Evolutionary conservation across 1,140 invertebrate species (phyloP).

Genomic region (Drosophila neocordata): DNA sequence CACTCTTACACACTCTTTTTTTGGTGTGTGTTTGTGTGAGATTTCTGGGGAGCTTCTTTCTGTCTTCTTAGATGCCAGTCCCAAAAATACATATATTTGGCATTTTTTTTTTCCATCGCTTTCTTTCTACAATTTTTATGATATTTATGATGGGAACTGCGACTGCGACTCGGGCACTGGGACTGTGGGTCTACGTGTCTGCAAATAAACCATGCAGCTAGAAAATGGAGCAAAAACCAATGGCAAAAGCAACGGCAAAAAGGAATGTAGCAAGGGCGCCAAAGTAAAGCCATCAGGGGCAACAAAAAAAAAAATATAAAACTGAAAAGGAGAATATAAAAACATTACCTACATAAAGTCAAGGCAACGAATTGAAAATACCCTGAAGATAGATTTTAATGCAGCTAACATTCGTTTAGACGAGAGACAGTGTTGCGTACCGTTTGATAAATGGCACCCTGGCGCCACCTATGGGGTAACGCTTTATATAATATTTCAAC

Average conservation of each 20-base stretch:
- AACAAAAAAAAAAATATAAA: constrained; percentile 19
- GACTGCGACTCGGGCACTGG: constrained; percentile 6
- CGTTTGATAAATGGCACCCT: too few species aligned
- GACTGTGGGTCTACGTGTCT: constrained; percentile 60
- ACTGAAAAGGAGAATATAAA: constrained; percentile 4
- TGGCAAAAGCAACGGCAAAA: constrained; percentile 17
- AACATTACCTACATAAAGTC: background rate
- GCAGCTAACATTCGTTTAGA: too few species aligned
- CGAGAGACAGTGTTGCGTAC: too few species aligned
- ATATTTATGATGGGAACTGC: constrained; percentile 72
- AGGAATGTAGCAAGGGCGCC: constrained; percentile 37
- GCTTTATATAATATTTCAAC: too few species aligned
- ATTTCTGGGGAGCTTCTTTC: too few species aligned
- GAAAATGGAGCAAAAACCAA: constrained; percentile 55
- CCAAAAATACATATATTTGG: constrained; percentile 36
- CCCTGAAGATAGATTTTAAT: background rate
- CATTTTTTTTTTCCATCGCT: constrained; percentile 23
- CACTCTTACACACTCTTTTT: background rate
- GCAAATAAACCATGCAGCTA: constrained; percentile 72
- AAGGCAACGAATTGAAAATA: background rate
- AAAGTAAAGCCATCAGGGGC: constrained; percentile 66
- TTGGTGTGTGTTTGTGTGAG: background rate
- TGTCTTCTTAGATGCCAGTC: background rate
- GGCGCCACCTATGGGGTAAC: too few species aligned
- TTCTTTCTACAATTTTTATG: constrained; percentile 55